Conservation (phyloP, 2,888 invertebrate species). For the Mesochorus sp. region DNA sequence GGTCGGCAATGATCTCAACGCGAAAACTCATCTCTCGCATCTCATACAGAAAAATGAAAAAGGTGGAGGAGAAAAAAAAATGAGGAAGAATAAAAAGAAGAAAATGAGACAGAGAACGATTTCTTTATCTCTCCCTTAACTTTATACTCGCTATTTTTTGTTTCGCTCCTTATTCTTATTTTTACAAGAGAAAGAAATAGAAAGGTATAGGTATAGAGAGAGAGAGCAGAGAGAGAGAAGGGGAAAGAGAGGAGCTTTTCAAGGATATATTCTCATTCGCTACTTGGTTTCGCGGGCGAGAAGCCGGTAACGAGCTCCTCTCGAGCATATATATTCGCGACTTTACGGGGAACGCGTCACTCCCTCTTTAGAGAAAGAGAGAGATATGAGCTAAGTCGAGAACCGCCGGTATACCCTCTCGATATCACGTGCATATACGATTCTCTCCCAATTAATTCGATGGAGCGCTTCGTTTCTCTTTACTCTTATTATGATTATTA, state of each 20-base stretch:
- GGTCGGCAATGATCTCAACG: slow-evolving; percentile 8
- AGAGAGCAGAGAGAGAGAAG: background rate
- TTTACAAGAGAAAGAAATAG: background rate
- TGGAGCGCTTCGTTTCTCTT: slow-evolving; percentile 8
- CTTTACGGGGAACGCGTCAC: slow-evolving; percentile 52
- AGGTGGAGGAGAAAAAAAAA: background rate
- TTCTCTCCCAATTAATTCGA: slow-evolving; percentile 60
- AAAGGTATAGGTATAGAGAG: too few relatives aligned
- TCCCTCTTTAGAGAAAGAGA: slow-evolving; percentile 15
- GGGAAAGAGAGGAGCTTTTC: slow-evolving; percentile 27
- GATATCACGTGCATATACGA: slow-evolving; percentile 54
- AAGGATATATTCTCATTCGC: slow-evolving; percentile 57
- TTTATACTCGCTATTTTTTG: slow-evolving; percentile 9
- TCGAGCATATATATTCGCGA: slow-evolving; percentile 55
- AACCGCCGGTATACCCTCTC: slow-evolving; percentile 48
- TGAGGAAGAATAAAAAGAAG: slow-evolving; percentile 31
- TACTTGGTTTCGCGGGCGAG: slow-evolving; percentile 56
- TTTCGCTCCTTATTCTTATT: slow-evolving; percentile 17
- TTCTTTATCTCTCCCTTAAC: slow-evolving; percentile 43
- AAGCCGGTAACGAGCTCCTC: slow-evolving; percentile 59
- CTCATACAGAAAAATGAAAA: background rate
- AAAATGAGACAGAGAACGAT: slow-evolving; percentile 41
- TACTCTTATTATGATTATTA: slow-evolving; percentile 25
- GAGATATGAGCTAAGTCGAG: slow-evolving; percentile 37
- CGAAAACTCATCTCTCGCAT: background rate